Percentiles rank a stretch among this genome's conserved stretches.
Conservation (phyloP, 2,797 vertebrate species). For the Sebastes kiyomatsui region DNA sequence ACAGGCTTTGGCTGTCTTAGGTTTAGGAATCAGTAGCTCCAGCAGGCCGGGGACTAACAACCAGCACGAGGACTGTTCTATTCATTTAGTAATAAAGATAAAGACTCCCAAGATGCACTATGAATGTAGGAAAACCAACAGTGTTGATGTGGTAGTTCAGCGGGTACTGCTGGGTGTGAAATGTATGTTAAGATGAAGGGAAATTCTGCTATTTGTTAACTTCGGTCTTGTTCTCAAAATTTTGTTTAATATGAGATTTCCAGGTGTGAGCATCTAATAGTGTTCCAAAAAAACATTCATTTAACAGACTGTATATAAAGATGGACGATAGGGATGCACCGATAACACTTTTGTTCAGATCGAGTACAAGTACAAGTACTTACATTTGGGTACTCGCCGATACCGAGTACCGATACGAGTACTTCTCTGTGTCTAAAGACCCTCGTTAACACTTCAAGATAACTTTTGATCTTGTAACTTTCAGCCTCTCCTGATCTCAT, state of each 20-base stretch:
- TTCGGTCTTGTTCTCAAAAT: background rate
- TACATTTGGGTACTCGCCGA: too few relatives aligned
- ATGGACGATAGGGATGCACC: too few relatives aligned
- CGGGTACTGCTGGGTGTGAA: background rate
- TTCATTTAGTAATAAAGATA: background rate
- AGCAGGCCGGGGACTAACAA: background rate
- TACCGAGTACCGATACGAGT: too few relatives aligned
- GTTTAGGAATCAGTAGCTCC: background rate
- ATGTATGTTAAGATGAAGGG: background rate
- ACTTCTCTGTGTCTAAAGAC: accelerated
- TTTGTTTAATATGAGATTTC: too few relatives aligned
- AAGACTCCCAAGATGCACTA: background rate
- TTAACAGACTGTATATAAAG: too few relatives aligned
- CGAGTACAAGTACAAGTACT: too few relatives aligned
- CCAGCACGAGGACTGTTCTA: background rate
- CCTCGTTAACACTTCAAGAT: too few relatives aligned
- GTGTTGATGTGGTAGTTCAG: background rate
- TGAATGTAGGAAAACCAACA: background rate
- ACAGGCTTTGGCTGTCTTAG: slow-evolving; percentile 3
- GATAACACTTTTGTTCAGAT: too few relatives aligned
- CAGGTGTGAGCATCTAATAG: too few relatives aligned
- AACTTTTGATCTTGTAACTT: background rate
- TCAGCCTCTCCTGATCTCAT: background rate
- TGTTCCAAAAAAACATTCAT: too few relatives aligned
- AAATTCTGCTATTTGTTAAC: background rate